Base-by-base conservation (phyloP, 2,888 invertebrate genomes). In the Phasia obesa region DNA sequence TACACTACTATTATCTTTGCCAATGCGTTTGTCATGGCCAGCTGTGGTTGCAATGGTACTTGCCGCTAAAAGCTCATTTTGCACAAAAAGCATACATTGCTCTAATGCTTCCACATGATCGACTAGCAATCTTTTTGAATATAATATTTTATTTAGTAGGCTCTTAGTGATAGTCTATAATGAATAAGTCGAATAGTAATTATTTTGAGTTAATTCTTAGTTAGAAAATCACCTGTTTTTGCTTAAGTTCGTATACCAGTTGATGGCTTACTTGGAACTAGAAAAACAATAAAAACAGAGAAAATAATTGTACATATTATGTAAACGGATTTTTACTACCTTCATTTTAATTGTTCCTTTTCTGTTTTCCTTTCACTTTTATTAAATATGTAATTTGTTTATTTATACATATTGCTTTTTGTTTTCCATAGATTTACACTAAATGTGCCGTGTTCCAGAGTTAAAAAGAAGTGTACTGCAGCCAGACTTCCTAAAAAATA, bases 61-160 rank as follows among this genome's bases (percentile, higher is more conserved):
- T 9, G 25, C 7, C 1, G 65, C 15, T 19, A 51, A 27, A 5
- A 65, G n/a, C 0, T 17, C 15, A n/a, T 76, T 55, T 25, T 84
- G 59, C 42, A 86, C 55, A 74, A 85, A 85, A 31, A 84, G 81
- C 84, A 90, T 86, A 55, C 89, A 90, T 21, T 88, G 88, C 44
- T 91, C 91, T n/a, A 91, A 84, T 0, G 89, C 89, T 79, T 91
- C 91, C 2, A 91, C 88, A 85, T 91, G 92, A 84, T 91, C 91
- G 47, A 90, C 88, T 7, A 91, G 84, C 51, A 91, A 86, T 1
- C 91, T 88, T 59, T 91, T 90, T 0, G 91, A 91, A 49, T 87
- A 88, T 17, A 91, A 86, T 81, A 91, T 90, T 82, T 85, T 87
- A 7, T 88, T 86, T 62, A 91, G 86, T 42, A 91, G 79, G 15